Evolutionary conservation across 2,797 vertebrate species (phyloP).

Genomic region (Nyctalus aviator): DNA sequence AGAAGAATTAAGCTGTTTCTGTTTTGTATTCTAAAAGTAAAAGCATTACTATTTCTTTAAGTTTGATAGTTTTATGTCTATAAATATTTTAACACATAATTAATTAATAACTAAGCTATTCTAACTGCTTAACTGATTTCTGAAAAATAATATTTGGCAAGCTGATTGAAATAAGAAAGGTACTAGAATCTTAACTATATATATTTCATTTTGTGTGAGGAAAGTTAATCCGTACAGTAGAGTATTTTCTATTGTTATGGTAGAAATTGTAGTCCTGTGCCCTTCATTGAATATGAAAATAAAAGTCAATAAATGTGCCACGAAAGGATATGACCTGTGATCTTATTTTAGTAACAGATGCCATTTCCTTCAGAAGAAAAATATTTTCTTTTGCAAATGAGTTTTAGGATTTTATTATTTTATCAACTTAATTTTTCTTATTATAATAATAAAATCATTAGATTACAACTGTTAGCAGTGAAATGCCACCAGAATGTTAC

Average conservation of each 20-base stretch:
- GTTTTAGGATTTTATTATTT: slow-evolving; percentile 51
- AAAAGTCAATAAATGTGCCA: neutral
- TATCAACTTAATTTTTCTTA: slow-evolving; percentile 47
- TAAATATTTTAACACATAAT: slow-evolving; percentile 33
- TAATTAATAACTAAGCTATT: slow-evolving; percentile 42
- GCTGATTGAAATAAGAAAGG: neutral
- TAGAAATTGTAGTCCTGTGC: neutral
- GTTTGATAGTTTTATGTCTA: neutral
- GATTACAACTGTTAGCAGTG: neutral
- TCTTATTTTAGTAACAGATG: slow-evolving; percentile 1
- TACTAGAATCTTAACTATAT: neutral
- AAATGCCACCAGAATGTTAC: neutral
- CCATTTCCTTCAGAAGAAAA: neutral
- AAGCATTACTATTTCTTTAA: slow-evolving; percentile 20
- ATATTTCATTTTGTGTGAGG: slow-evolving; percentile 11
- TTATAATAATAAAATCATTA: slow-evolving; percentile 33
- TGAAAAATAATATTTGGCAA: neutral
- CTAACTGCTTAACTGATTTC: slow-evolving; percentile 7
- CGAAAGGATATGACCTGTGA: neutral
- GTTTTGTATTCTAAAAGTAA: slow-evolving; percentile 49
- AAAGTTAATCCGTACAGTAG: neutral
- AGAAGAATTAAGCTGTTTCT: slow-evolving; percentile 40
- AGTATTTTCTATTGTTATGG: neutral
- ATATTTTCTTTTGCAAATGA: neutral
- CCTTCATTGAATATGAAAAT: neutral